Conservation (phyloP, 2,797 vertebrate species). For the Hemibagrus guttatus region DNA sequence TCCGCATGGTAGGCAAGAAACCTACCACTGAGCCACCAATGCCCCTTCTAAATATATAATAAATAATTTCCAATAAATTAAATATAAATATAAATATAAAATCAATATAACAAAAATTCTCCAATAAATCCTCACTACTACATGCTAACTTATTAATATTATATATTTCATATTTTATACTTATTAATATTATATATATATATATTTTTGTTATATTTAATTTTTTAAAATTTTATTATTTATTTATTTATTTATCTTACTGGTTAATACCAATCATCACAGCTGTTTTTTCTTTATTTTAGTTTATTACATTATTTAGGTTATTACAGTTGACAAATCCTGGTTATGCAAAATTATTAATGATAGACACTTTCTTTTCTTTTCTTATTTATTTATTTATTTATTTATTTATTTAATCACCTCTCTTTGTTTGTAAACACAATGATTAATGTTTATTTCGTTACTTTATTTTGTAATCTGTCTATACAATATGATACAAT, state of each 20-base stretch:
- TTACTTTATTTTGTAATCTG: neutral
- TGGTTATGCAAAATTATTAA: neutral
- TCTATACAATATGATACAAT: slow-evolving; percentile 7
- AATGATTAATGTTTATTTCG: neutral
- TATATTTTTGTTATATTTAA: too few relatives aligned
- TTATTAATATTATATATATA: too few relatives aligned
- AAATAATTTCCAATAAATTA: too few relatives aligned
- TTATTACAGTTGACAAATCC: neutral
- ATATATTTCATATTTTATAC: too few relatives aligned
- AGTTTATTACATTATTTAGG: neutral
- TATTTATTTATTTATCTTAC: neutral
- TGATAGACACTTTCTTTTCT: neutral
- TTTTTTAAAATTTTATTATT: too few relatives aligned
- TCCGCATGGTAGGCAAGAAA: too few relatives aligned
- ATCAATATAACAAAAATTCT: too few relatives aligned
- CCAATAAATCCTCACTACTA: neutral
- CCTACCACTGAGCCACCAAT: too few relatives aligned
- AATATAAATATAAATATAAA: too few relatives aligned
- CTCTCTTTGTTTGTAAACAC: neutral
- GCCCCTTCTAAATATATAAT: too few relatives aligned
- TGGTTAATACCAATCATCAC: neutral
- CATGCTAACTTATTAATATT: neutral
- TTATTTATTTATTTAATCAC: neutral
- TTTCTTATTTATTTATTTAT: neutral
- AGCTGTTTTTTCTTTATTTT: neutral